A percentile compares a stretch with the other conserved stretches of the same genome.
phyloP scores from a whole-genome alignment of 2,113 vertebrate genomes.

The Agelaius tricolor region DNA sequence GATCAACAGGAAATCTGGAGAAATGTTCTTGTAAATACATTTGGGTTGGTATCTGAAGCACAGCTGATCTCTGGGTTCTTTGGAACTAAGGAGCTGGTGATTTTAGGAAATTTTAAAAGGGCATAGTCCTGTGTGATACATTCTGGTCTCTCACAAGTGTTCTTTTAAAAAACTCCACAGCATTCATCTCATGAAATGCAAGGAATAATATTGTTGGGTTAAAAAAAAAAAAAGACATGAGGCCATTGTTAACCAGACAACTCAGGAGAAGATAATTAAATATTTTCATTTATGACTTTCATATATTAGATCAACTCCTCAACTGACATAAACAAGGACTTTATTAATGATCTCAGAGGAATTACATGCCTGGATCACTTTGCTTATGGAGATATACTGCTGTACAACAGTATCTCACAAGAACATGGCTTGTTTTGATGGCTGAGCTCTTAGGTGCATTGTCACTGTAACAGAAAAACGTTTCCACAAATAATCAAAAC shows the following conservation, averaged over 20 bases:
- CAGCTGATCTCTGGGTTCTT: not conserved
- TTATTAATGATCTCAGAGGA: not conserved
- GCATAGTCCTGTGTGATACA: not conserved
- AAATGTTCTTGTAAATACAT: not conserved
- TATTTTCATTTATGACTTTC: not conserved
- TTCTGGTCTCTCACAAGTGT: not conserved
- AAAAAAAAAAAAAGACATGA: not conserved
- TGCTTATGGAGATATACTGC: not conserved
- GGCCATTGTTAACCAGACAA: not conserved
- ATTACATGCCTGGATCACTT: not conserved
- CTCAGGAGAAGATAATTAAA: not conserved
- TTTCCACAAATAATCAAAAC: not conserved
- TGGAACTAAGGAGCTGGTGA: not conserved
- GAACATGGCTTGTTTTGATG: not conserved
- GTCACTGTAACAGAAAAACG: not conserved
- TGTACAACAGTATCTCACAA: not conserved
- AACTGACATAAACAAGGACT: not conserved
- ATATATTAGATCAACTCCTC: not conserved
- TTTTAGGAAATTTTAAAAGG: not conserved
- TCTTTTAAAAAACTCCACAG: not conserved
- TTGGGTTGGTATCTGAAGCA: not conserved
- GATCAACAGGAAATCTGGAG: not conserved
- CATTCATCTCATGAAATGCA: not conserved
- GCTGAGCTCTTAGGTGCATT: not conserved
- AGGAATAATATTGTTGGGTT: not conserved